These are phyloP conservation scores for Apis dorsata DNA, from an alignment of 1,140 invertebrate genomes.

Conservation along the genomic window DNA sequence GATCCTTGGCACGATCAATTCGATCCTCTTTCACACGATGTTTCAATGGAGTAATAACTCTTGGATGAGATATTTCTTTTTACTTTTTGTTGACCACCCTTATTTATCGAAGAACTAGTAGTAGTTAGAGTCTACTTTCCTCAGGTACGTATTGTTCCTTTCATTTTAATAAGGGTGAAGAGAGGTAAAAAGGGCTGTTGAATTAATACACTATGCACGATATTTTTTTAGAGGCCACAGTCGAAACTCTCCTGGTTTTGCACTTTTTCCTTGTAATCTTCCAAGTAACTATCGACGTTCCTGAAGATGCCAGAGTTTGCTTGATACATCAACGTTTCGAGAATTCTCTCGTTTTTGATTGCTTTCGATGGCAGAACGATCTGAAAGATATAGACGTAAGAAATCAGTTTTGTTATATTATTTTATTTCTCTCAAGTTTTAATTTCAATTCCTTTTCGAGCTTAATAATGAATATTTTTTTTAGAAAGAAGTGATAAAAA, in stretches of 20 bases:
- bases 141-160: constrained; percentile 44
- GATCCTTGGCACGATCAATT: too few species aligned
- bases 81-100: neutral
- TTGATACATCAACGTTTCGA: constrained; percentile 96
- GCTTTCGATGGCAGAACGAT: constrained; percentile 95
- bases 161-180: neutral
- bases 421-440: neutral
- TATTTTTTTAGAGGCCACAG: constrained; percentile 68
- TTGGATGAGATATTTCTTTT: neutral
- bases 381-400: constrained; percentile 75
- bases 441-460: too few species aligned
- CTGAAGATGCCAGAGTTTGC: constrained; percentile 95
- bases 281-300: constrained; percentile 92
- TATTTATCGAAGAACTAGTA: neutral
- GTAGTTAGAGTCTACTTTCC: neutral
- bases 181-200: too few species aligned
- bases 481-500: too few species aligned
- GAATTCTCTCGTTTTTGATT: constrained; percentile 94
- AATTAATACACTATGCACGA: neutral
- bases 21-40: too few species aligned
- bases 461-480: too few species aligned
- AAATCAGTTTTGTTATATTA: neutral
- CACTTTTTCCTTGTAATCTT: constrained; percentile 91
- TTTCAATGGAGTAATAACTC: too few species aligned
- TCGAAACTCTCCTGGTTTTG: constrained; percentile 88